These are phyloP conservation scores for Caenorhabditis virilis DNA, from an alignment of 2,888 invertebrate species.

Conservation along the genomic window DNA sequence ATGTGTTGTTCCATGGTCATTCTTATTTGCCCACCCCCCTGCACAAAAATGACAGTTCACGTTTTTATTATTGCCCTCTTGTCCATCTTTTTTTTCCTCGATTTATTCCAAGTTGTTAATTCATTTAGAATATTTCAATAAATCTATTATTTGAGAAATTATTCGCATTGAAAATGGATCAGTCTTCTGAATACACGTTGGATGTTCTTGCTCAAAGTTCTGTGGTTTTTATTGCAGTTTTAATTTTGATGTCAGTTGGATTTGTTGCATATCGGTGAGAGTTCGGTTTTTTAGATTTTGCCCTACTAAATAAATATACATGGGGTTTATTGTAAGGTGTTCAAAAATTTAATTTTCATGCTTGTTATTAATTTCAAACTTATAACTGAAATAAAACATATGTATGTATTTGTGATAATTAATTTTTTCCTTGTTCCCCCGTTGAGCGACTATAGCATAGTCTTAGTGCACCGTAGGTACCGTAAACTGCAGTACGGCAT, in stretches of 20 bases:
- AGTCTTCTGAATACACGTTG: constrained; percentile 29
- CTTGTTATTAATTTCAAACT: too few relatives aligned
- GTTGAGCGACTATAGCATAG: too few relatives aligned
- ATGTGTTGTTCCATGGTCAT: background rate
- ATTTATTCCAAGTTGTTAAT: background rate
- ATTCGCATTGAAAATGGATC: constrained; percentile 35
- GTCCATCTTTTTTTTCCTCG: background rate
- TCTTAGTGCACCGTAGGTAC: too few relatives aligned
- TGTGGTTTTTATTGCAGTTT: constrained; percentile 37
- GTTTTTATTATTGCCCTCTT: background rate
- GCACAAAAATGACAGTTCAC: constrained; percentile 3
- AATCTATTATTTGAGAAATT: background rate
- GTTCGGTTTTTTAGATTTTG: too few relatives aligned
- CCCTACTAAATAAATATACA: too few relatives aligned
- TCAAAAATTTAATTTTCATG: too few relatives aligned
- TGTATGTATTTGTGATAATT: too few relatives aligned
- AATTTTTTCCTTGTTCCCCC: too few relatives aligned
- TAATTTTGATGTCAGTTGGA: constrained; percentile 25
- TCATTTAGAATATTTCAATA: too few relatives aligned
- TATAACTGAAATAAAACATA: too few relatives aligned
- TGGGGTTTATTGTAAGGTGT: too few relatives aligned
- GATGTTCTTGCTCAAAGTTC: constrained; percentile 40
- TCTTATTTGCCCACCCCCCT: background rate
- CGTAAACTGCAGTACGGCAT: too few relatives aligned
- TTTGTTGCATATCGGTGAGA: constrained; percentile 46